These are phyloP conservation scores for Synanthedon andrenaeformis DNA, from an alignment of 2,888 invertebrate genomes.

Conservation along the genomic window DNA sequence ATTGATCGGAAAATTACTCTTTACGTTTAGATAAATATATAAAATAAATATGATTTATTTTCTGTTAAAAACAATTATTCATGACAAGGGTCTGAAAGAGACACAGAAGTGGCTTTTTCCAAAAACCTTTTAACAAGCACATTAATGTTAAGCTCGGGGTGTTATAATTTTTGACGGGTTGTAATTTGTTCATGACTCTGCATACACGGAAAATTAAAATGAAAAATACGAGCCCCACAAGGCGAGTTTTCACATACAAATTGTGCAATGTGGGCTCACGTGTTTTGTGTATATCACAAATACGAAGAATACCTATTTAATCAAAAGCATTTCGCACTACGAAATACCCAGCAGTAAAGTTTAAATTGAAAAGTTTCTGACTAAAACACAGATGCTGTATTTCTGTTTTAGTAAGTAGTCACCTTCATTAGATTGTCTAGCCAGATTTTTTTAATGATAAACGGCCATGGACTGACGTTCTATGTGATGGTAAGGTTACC, in stretches of 20 bases:
- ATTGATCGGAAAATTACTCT: too few relatives aligned
- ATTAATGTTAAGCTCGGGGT: conserved; percentile 33
- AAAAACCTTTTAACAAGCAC: conserved; percentile 42
- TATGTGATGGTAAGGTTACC: too few relatives aligned
- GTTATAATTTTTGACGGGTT: conserved; percentile 30
- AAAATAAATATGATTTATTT: not conserved
- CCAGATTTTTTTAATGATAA: conserved; percentile 3
- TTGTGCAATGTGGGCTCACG: not conserved
- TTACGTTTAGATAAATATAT: too few relatives aligned
- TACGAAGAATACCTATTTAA: conserved; percentile 6
- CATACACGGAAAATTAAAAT: not conserved
- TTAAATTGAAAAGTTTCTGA: conserved; percentile 55
- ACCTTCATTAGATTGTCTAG: conserved; percentile 31
- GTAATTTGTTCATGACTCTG: conserved; percentile 16
- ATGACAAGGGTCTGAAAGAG: conserved; percentile 50
- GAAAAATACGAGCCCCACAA: not conserved
- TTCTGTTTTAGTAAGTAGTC: too few relatives aligned
- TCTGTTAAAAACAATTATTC: conserved; percentile 36
- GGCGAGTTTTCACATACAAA: not conserved
- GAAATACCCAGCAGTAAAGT: conserved; percentile 15
- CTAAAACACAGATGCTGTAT: conserved; percentile 30
- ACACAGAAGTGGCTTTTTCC: conserved; percentile 33
- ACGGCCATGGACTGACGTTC: too few relatives aligned
- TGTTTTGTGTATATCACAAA: not conserved
- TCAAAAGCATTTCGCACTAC: not conserved